Base-by-base conservation (phyloP, 1,140 invertebrate species). In the Radopholus similis region DNA sequence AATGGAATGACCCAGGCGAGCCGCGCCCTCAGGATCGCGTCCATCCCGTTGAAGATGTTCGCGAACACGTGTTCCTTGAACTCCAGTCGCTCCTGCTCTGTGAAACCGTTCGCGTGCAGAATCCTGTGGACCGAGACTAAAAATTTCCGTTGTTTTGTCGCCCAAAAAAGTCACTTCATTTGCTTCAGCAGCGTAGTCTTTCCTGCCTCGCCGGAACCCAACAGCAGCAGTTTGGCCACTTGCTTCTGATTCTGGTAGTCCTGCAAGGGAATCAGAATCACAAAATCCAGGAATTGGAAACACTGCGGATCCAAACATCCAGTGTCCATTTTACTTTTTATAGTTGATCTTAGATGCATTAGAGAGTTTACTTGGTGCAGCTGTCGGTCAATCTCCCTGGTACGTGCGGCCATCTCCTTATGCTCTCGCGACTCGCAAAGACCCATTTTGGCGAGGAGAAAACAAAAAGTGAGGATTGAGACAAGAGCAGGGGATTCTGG, bases 1-100 rank as follows among this genome's bases (percentile, higher is more conserved):
- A 35, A 18, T 62, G 44, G 13, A 58, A 30, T 21, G 34, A 55
- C 42, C 74, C 69, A 21, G 15, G 44, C 23, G 63, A 73, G 21
- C 73, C 63, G 26, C 21, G 71, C 32, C 15, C 21, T 49, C 47
- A 38, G 37, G 51, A 35, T 28, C 37, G 28, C 15, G 49, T 26
- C 28, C 63, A 49, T 60, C 62, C 73, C 49, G 26, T 54, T 18
- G 18, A 54, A 18, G 37, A 47, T 60, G 32, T 94, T 94, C 79
- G 90, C 91, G 83, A 90, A 93, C 13, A 95, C 91, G 56, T 95
- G 91, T 9, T 91, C 90, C 73, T 89, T 62, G 40, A 49, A 44
- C 44, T 40, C 44, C 26, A 44, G 11, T 13, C 38, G 49, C 26
- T 47, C 59, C 35, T 62, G 21, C 32, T 62, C 59, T 15, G 38